Evolutionary conservation across 2,113 vertebrate genomes (phyloP), one percentile per base, ranked within the genome.

Genomic region (Gnathonemus longibarbis): DNA sequence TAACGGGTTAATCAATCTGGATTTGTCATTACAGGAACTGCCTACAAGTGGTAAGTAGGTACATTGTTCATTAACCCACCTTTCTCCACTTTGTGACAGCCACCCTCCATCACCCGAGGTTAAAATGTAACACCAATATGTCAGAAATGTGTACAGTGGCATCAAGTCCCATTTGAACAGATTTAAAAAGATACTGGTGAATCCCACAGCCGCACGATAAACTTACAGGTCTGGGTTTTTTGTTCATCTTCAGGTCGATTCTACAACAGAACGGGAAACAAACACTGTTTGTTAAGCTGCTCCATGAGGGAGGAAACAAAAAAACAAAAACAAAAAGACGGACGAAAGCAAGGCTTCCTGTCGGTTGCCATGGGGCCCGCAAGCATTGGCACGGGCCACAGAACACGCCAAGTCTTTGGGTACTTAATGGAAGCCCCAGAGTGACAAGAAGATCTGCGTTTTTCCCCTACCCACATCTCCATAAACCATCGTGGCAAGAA

Each of bases 181-280:
- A 56, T 56, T 56, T 56, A 11, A 39, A n/a, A 10, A 49, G 62
- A 53, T 5, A 83, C 58, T 27, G 10, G 31, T 58, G 50, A 4
- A 39, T 31, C 31, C 24, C 48, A 87, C 0, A 87, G 7, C 10
- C 19, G 1, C 11, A n/a, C 15, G 19, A 9, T 35, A 21, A 39
- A 24, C 98, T 99, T 96, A 99, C 98, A 90, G 98, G 97, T 97
- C 98, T 96, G 50, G 98, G 98, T 94, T 99, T 99, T 96, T 99
- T 99, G 97, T 99, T 99, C 92, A 99, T 96, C 95, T 99, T 99
- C 97, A 99, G 97, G 96, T 99, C 98, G 95, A 99, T 99, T 96
- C 98, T 99, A 96, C 87, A 94, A 95, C 49, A 74, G 11, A 90
- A 86, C 52, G 50, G 91, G 89, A 70, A 70, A 31, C 1, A 70